phyloP scores from a whole-genome alignment of 2,888 invertebrate species.

The Chirona hameri region DNA sequence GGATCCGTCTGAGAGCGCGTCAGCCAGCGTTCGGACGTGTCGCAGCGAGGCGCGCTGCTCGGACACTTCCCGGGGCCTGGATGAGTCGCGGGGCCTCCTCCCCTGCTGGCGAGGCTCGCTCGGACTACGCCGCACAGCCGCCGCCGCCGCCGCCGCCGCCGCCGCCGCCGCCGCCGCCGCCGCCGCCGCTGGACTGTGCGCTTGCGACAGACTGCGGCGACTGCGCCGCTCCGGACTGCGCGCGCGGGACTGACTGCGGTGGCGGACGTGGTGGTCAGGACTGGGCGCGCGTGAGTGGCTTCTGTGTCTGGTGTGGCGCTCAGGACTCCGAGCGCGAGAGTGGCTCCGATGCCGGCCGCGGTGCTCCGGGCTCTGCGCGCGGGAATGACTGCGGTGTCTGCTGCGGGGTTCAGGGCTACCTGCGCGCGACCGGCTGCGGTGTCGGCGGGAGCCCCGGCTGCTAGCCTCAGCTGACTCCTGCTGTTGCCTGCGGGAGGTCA shows the following conservation, averaged over 20 bases:
- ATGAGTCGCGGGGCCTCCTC: not conserved
- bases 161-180: no score
- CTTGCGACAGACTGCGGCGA: not conserved
- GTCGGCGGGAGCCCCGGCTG: not conserved
- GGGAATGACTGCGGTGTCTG: not conserved
- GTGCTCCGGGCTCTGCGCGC: not conserved
- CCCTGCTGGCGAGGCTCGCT: not conserved
- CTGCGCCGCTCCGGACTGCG: not conserved
- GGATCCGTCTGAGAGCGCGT: not conserved
- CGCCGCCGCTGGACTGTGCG: not conserved
- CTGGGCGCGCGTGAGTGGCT: not conserved
- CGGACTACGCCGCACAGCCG: no score
- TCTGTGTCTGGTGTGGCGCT: not conserved
- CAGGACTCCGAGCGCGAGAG: not conserved
- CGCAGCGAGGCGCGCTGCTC: conserved; percentile 23
- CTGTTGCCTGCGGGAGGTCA: not conserved
- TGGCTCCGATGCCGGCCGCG: not conserved
- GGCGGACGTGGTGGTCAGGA: not conserved
- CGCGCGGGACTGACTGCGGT: not conserved
- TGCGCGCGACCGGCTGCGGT: not conserved
- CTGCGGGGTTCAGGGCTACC: not conserved
- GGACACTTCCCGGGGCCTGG: conserved; percentile 1
- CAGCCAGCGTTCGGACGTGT: not conserved
- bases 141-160: no score
- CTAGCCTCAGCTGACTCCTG: not conserved